Base-by-base conservation (phyloP, 23 tunicate species). In the Styela clava region DNA sequence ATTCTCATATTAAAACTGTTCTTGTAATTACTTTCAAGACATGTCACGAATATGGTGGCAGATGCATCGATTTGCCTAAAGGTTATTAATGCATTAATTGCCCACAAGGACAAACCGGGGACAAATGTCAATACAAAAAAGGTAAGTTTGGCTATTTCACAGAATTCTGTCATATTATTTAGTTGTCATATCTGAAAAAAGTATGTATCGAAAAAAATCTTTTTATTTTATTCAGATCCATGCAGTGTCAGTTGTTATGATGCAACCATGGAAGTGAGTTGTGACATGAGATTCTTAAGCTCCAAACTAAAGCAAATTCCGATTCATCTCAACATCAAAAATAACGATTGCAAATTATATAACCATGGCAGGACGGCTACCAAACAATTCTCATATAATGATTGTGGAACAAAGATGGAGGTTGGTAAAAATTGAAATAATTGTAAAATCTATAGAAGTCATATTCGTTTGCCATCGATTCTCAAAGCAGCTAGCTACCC, bases 271-370 rank as follows among this genome's bases (percentile, higher is more conserved):
- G 56, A 34, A 16, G 19, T 35, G 18, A 9, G 27, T 0, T 73
- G 78, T 73, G 78, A 73, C 32, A 27, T n/a, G 56, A 33, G 26
- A 35, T 73, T 73, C 78, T 24, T 73, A 16, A 73, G 56, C 44
- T 24, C 19, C 26, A 73, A 31, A 33, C 78, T 73, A 19, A 20
- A 22, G n/a, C 26, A 35, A 16, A 0, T 73, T 23, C 36, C 2
- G 1, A 1, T 73, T 16, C 0, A 73, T 24, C 26, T 31, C 19
- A 73, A 73, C 27, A 12, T 0, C 1, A 33, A 56, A n/a, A 35
- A 61, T 19, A 19, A 24, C 21, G 29, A 0, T n/a, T n/a, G n/a
- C n/a, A n/a, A n/a, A n/a, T n/a, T n/a, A n/a, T n/a, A n/a, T n/a
- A n/a, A n/a, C n/a, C n/a, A n/a, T n/a, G n/a, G n/a, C n/a, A n/a